A percentile compares a stretch with the other conserved stretches of the same genome.
Conservation (phyloP, 2,888 invertebrate species). For the Orchesella flavescens region DNA sequence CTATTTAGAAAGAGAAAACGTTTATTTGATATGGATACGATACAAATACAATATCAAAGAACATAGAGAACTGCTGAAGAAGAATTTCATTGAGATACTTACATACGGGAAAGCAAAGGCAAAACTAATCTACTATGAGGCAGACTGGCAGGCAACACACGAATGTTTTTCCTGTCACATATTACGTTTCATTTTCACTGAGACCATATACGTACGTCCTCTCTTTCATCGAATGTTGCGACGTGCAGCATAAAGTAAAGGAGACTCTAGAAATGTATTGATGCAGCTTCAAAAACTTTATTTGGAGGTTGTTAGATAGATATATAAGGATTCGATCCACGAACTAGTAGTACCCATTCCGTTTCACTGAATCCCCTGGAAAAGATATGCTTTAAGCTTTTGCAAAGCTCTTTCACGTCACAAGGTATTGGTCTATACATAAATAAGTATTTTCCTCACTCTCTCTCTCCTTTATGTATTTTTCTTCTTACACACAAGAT, state of each 20-base stretch:
- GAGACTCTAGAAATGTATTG: too few species aligned
- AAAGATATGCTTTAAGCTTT: constrained; percentile 25
- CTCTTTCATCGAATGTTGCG: constrained; percentile 14
- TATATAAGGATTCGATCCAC: neutral
- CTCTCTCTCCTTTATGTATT: neutral
- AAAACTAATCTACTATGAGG: constrained; percentile 48
- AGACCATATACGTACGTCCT: neutral
- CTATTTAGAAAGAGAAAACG: constrained; percentile 29
- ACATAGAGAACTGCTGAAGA: constrained; percentile 15
- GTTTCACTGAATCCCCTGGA: constrained; percentile 28
- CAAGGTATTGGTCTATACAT: constrained; percentile 35
- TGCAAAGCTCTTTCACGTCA: constrained; percentile 14
- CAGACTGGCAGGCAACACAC: constrained; percentile 26
- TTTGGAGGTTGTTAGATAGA: too few species aligned
- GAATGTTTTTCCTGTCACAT: constrained; percentile 58
- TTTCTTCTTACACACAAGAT: constrained; percentile 16
- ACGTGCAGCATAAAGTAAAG: neutral
- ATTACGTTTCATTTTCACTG: constrained; percentile 58
- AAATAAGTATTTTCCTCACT: constrained; percentile 20
- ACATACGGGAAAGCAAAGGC: constrained; percentile 22
- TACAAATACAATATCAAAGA: constrained; percentile 14
- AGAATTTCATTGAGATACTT: constrained; percentile 41
- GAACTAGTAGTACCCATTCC: constrained; percentile 16
- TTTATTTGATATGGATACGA: constrained; percentile 19
- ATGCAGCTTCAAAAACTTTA: too few species aligned